Conservation (phyloP, 2,888 invertebrate species). For the Adineta ricciae region DNA sequence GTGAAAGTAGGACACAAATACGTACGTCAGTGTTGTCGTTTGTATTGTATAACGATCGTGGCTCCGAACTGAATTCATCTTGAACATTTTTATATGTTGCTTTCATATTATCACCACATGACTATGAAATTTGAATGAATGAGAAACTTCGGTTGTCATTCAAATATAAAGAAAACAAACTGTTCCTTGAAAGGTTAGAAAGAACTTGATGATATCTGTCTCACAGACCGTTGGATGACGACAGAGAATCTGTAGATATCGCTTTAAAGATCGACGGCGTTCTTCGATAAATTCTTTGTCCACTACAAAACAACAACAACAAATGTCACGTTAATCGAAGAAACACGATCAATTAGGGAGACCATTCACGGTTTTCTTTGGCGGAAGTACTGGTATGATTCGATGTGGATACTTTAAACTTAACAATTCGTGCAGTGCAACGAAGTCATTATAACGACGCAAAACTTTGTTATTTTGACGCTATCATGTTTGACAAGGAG, state of each 20-base stretch:
- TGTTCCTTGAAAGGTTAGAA: constrained; percentile 48
- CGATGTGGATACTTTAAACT: constrained; percentile 48
- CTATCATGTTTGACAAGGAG: constrained; percentile 38
- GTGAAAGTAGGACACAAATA: background rate
- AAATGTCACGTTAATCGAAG: background rate
- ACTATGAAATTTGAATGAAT: background rate
- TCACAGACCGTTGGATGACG: constrained; percentile 49
- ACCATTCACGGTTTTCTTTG: constrained; percentile 50
- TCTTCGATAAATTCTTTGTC: constrained; percentile 50
- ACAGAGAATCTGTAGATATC: constrained; percentile 47
- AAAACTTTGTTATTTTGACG: constrained; percentile 41
- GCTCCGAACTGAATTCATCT: background rate
- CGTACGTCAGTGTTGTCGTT: background rate
- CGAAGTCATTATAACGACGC: constrained; percentile 50
- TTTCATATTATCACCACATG: constrained; percentile 21
- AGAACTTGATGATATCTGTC: constrained; percentile 48
- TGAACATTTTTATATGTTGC: background rate
- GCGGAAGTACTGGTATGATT: constrained; percentile 48
- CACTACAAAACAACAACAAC: constrained; percentile 38
- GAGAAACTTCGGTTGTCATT: too few relatives aligned
- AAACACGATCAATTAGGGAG: constrained; percentile 24
- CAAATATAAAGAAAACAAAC: constrained; percentile 40
- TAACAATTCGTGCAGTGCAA: constrained; percentile 48
- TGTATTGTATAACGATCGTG: background rate
- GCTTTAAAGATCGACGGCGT: constrained; percentile 44